phyloP scores from a whole-genome alignment of 2,797 vertebrate genomes.

The Acestrorhynchus altus region DNA sequence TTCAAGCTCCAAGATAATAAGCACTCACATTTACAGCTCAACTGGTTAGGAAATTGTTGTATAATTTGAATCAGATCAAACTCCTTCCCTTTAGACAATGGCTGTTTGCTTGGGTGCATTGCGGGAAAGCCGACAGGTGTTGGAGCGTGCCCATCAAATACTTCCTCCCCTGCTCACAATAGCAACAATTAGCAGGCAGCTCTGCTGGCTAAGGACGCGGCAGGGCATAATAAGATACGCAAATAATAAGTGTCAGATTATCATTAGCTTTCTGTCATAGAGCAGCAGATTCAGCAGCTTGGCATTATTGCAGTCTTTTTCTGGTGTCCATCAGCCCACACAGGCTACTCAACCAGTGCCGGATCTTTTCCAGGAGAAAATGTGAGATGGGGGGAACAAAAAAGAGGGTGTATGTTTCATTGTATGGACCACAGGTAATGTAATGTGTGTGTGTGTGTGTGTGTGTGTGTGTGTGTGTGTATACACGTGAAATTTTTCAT shows the following conservation, averaged over 20 bases:
- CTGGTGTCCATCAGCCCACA: conserved; percentile 12
- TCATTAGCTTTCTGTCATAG: conserved; percentile 16
- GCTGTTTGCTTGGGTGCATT: conserved; percentile 39
- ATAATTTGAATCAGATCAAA: conserved; percentile 46
- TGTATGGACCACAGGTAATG: no score
- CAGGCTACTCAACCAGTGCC: conserved; percentile 11
- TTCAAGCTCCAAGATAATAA: conserved; percentile 30
- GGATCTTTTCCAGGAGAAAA: not conserved
- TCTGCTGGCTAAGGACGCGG: not conserved
- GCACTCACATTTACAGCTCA: conserved; percentile 39
- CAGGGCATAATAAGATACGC: conserved; percentile 40
- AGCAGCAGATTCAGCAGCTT: conserved; percentile 9
- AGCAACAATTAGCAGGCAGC: conserved; percentile 44
- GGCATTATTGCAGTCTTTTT: conserved; percentile 6
- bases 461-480: conserved; percentile 15
- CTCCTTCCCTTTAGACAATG: not conserved
- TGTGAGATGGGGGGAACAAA: not conserved
- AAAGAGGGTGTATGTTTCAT: no score
- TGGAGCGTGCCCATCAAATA: conserved; percentile 36
- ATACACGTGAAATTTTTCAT: not conserved
- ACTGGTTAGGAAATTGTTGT: conserved; percentile 38
- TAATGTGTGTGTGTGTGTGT: conserved; percentile 18
- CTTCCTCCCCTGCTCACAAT: conserved; percentile 30
- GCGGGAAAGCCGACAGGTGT: conserved; percentile 50
- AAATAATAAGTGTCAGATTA: conserved; percentile 39